Evolutionary conservation across 1,140 invertebrate genomes (phyloP).

Genomic region (Maconellicoccus hirsutus): DNA sequence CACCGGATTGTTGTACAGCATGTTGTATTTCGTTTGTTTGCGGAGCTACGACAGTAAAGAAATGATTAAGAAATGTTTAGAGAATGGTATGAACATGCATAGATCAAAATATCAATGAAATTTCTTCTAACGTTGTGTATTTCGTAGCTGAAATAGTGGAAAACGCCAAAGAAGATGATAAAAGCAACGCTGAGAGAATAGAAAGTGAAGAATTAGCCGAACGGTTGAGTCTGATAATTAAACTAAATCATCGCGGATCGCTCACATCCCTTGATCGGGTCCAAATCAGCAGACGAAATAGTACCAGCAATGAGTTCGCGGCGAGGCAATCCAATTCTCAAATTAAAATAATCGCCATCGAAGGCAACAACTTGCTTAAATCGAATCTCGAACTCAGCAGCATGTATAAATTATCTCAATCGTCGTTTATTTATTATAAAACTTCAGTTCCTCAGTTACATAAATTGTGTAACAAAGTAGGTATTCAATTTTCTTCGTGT

Average conservation of each 20-base stretch:
- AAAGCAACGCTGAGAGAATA: constrained; percentile 34
- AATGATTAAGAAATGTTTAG: constrained; percentile 30
- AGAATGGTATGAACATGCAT: too few relatives aligned
- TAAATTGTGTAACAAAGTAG: background rate
- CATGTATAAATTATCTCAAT: constrained; percentile 23
- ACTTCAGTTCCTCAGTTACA: constrained; percentile 14
- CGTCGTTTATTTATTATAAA: constrained; percentile 16
- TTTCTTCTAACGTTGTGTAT: too few relatives aligned
- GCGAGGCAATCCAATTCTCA: constrained; percentile 23
- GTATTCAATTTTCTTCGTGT: background rate
- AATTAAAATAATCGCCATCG: constrained; percentile 16
- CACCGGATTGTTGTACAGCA: constrained; percentile 52
- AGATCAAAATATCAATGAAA: too few relatives aligned
- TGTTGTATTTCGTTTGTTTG: constrained; percentile 59
- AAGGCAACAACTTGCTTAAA: constrained; percentile 23
- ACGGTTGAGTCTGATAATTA: constrained; percentile 54
- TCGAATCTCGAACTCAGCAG: constrained; percentile 25
- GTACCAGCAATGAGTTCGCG: constrained; percentile 26
- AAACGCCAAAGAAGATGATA: constrained; percentile 35
- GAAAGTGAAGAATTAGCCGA: constrained; percentile 37
- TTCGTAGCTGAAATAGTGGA: background rate
- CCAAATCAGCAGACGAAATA: constrained; percentile 28
- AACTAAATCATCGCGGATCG: constrained; percentile 58
- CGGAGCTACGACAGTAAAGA: constrained; percentile 43
- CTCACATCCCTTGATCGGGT: constrained; percentile 41